Evolutionary conservation across 1,140 invertebrate genomes (phyloP), one percentile per base, ranked within the genome.

Genomic region (Dendrolimus punctatus): DNA sequence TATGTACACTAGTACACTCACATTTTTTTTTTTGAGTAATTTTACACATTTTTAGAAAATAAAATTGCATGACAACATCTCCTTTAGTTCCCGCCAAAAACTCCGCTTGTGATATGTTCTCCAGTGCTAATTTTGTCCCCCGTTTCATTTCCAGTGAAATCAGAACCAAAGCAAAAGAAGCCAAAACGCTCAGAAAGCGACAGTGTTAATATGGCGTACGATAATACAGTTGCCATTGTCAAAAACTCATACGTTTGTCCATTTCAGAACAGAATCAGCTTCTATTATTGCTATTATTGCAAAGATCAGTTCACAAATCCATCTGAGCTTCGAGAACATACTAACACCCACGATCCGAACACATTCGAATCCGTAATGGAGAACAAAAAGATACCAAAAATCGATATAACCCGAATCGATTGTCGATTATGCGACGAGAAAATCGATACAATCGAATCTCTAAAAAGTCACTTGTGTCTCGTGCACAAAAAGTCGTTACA

Each of bases 271-370:
- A 47, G 78, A 40, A 78, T 80, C 8, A 80, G 74, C 38, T 73
- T 77, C 23, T 85, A 82, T 45, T 85, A 82, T 9, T 85, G 81
- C 8, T 80, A 73, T 45, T 85, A 85, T 46, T 85, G 81, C 48
- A 64, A 70, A 41, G 77, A 85, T 7, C 76, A 80, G 8, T 85
- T 82, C 51, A 78, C 73, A 0, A 79, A 79, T 8, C 81, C 79
- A 0, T 59, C 43, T 3, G 79, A 85, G 54, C 39, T 85, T 0
- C 60, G 79, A n/a, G 81, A 82, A 1, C 81, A 85, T 49, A 85
- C 79, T 0, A 48, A 78, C 0, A 48, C 66, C 3, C 80, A 85
- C 51, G 64, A 80, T 5, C 81, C 81, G 0, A 68, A 64, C 6
- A 49, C 67, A 6, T 85, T 83, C 58, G 71, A 77, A 45, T 65